These are phyloP conservation scores for Trematocara macrostoma DNA, from an alignment of 2,113 vertebrate genomes.

Conservation along the genomic window DNA sequence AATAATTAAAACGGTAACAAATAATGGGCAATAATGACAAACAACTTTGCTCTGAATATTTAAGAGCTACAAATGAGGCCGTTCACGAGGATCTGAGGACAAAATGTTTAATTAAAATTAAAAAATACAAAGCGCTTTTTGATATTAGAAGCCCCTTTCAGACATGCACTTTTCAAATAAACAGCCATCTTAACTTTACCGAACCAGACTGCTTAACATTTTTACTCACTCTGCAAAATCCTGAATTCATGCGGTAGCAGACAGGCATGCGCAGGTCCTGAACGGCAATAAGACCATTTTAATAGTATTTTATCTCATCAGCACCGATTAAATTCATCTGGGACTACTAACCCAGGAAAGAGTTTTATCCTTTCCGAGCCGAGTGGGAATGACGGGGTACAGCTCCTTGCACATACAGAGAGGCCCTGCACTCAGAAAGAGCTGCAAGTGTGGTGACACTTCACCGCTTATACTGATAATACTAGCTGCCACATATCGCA, in stretches of 20 bases:
- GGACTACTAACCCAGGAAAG: neutral
- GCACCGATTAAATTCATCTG: neutral
- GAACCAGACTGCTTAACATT: neutral
- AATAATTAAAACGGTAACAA: neutral
- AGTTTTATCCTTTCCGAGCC: neutral
- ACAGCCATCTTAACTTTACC: neutral
- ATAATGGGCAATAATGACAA: neutral
- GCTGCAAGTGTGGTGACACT: neutral
- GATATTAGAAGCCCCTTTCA: neutral
- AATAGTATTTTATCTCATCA: neutral
- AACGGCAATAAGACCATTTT: accelerated
- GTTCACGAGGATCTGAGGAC: slow-evolving; percentile 44
- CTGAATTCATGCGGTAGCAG: neutral
- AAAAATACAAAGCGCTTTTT: slow-evolving; percentile 56
- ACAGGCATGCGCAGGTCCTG: neutral
- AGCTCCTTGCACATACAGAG: neutral
- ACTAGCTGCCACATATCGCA: neutral
- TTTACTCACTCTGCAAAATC: neutral
- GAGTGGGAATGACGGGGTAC: neutral
- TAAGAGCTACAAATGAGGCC: slow-evolving; percentile 26
- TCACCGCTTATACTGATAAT: neutral
- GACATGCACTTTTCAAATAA: neutral
- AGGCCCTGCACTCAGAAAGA: neutral
- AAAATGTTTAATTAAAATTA: slow-evolving; percentile 70
- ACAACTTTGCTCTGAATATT: neutral